Conservation (phyloP, 1,140 invertebrate genomes). For the Dendrolimus punctatus region DNA sequence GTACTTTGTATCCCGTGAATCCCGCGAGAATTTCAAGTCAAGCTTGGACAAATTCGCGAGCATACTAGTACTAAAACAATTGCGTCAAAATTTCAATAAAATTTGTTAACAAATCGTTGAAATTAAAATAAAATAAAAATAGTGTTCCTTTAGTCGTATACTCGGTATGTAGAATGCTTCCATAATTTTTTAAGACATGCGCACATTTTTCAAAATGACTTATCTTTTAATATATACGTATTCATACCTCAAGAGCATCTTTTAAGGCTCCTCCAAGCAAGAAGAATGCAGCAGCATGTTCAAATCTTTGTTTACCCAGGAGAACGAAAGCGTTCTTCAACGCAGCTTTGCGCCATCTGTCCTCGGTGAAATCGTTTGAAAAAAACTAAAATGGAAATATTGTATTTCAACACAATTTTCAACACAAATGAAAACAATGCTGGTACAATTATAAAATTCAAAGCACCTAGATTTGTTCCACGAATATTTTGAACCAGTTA, state of each 20-base stretch:
- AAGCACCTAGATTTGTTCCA: too few species aligned
- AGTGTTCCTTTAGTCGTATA: too few species aligned
- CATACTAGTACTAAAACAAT: too few species aligned
- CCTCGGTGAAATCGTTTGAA: constrained; percentile 93
- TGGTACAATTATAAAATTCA: not conserved
- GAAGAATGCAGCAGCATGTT: constrained; percentile 96
- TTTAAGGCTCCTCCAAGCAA: constrained; percentile 92
- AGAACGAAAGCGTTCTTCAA: constrained; percentile 98
- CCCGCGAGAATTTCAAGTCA: too few species aligned
- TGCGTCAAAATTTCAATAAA: not conserved
- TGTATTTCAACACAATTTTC: not conserved
- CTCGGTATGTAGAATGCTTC: too few species aligned
- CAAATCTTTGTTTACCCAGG: constrained; percentile 95
- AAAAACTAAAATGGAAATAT: constrained; percentile 81
- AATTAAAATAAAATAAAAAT: constrained; percentile 4
- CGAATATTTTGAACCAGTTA: too few species aligned
- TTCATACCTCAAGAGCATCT: constrained; percentile 92
- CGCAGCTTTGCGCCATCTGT: constrained; percentile 96
- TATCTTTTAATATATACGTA: too few species aligned
- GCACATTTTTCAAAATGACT: too few species aligned
- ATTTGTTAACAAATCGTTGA: not conserved
- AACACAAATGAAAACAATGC: not conserved
- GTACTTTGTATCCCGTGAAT: too few species aligned
- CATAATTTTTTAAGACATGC: too few species aligned
- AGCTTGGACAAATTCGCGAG: too few species aligned